Percentiles rank a stretch among this genome's conserved stretches.
phyloP scores from a whole-genome alignment of 2,797 vertebrate species.

The Leucoraja ocellata region DNA sequence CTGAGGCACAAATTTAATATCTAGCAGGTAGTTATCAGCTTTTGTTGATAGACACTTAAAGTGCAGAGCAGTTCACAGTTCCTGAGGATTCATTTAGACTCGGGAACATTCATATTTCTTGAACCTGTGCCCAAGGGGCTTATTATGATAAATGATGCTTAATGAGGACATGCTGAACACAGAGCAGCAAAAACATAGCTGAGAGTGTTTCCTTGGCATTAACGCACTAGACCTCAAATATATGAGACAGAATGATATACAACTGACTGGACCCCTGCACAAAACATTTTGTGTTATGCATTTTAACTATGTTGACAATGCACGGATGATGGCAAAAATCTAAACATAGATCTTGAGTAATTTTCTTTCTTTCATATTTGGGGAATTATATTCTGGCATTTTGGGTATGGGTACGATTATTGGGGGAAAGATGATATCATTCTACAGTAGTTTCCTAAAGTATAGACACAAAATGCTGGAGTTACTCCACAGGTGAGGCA shows the following conservation, averaged over 20 bases:
- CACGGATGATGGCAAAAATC: background rate
- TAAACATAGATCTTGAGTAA: background rate
- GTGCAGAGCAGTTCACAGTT: background rate
- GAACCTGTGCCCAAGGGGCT: background rate
- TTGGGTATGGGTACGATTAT: background rate
- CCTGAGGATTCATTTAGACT: background rate
- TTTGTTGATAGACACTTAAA: conserved; percentile 11
- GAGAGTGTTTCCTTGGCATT: background rate
- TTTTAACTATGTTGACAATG: background rate
- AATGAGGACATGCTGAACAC: background rate
- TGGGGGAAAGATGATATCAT: background rate
- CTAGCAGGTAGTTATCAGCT: background rate
- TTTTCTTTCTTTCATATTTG: background rate
- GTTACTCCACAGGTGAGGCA: too few species aligned
- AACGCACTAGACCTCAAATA: background rate
- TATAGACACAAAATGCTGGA: too few species aligned
- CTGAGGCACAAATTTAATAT: conserved; percentile 1
- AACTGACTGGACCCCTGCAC: background rate
- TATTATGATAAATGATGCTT: conserved; percentile 28
- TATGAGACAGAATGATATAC: background rate
- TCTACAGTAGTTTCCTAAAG: background rate
- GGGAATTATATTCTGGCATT: background rate
- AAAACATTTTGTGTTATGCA: background rate
- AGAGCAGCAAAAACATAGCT: background rate
- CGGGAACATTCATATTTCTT: background rate